Evolutionary conservation across 37 sponge, comb jelly and placozoan species (phyloP).

Genomic region (Cladorhizidae sp.): DNA sequence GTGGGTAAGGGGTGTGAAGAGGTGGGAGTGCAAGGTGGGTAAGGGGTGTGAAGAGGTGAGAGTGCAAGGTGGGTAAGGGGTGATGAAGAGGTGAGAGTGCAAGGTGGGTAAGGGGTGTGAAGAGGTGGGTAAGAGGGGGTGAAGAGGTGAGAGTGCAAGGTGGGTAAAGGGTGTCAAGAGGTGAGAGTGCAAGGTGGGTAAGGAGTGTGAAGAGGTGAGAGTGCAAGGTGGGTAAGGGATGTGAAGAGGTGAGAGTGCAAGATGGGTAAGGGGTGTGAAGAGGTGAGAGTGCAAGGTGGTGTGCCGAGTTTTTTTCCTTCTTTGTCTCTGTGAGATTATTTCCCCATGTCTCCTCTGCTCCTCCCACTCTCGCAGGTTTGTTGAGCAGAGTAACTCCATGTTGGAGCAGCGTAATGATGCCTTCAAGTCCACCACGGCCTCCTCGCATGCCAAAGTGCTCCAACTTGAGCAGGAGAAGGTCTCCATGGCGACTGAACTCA

Average conservation of each 20-base stretch:
- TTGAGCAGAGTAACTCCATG: slow-evolving; percentile 93
- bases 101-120: too few relatives aligned
- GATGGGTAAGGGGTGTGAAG: neutral
- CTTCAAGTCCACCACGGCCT: slow-evolving; percentile 88
- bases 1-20: too few relatives aligned
- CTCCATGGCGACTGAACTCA: slow-evolving; percentile 70
- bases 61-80: too few relatives aligned
- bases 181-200: too few relatives aligned
- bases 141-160: neutral
- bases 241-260: neutral
- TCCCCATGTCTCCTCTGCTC: too few relatives aligned
- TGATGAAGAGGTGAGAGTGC: too few relatives aligned
- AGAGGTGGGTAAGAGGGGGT: neutral
- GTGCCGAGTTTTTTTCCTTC: neutral
- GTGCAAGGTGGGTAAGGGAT: neutral
- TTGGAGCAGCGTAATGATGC: slow-evolving; percentile 93
- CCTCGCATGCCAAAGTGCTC: slow-evolving; percentile 81
- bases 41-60: too few relatives aligned
- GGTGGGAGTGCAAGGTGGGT: too few relatives aligned
- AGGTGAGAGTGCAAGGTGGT: neutral
- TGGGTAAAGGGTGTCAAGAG: too few relatives aligned
- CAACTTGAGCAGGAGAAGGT: slow-evolving; percentile 91
- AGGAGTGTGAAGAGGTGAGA: too few relatives aligned
- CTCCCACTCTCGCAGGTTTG: slow-evolving; percentile 60
- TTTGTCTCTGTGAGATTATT: neutral